Conservation (phyloP, 1,140 invertebrate genomes). For the Pomacea maculata region DNA sequence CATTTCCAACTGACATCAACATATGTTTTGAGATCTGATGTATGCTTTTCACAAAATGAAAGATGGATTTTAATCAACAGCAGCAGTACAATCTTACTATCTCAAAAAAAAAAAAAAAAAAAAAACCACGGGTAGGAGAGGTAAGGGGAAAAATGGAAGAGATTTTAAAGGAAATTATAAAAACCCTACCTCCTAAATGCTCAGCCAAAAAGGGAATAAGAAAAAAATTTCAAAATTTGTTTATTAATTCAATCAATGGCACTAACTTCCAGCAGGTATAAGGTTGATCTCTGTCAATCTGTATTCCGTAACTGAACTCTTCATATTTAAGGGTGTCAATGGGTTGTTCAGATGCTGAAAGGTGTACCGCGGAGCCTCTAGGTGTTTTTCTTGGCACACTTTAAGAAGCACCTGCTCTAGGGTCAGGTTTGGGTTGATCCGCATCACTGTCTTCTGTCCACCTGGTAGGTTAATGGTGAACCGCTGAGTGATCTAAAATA, state of each 20-base stretch:
- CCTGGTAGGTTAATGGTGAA: slow-evolving; percentile 83
- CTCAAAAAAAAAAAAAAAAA: not conserved
- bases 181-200: too few species aligned
- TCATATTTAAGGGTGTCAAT: slow-evolving; percentile 36
- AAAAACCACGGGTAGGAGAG: not conserved
- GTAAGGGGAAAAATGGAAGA: not conserved
- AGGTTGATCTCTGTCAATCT: slow-evolving; percentile 54
- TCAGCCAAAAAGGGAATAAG: not conserved
- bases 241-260: not conserved
- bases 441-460: slow-evolving; percentile 81
- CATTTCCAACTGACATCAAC: too few species aligned
- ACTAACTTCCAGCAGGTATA: slow-evolving; percentile 40
- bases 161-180: too few species aligned
- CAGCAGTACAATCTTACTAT: too few species aligned
- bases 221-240: too few species aligned
- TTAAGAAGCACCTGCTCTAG: slow-evolving; percentile 76
- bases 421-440: slow-evolving; percentile 75
- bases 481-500: slow-evolving; percentile 74
- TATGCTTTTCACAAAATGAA: too few species aligned
- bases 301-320: slow-evolving; percentile 45
- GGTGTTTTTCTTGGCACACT: slow-evolving; percentile 83
- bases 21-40: too few species aligned
- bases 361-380: slow-evolving; percentile 80
- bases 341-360: slow-evolving; percentile 80
- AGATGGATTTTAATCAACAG: too few species aligned